Conservation (phyloP, 2,888 invertebrate genomes). For the Isotomurus palustris region DNA sequence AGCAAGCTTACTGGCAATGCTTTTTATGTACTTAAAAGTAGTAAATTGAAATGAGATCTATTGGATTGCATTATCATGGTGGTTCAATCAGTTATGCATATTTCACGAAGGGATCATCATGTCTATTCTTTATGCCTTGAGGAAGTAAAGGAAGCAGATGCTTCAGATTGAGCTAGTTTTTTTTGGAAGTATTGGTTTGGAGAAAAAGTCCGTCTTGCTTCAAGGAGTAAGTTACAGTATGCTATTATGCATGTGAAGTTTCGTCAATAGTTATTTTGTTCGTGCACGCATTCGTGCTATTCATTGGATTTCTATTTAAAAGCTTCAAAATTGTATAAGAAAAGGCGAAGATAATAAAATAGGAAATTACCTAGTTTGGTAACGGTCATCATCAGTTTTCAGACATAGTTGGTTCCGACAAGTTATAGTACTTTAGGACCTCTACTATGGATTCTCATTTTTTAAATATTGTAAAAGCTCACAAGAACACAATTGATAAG, state of each 20-base stretch:
- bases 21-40: not conserved
- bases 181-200: not conserved
- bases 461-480: no score
- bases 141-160: no score
- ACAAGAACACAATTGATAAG: no score
- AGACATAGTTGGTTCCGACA: no score
- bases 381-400: slow-evolving; percentile 18
- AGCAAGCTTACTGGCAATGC: not conserved
- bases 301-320: not conserved
- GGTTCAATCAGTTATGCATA: slow-evolving; percentile 30
- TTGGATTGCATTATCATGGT: not conserved
- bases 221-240: not conserved
- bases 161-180: not conserved
- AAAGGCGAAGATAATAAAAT: not conserved
- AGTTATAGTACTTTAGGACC: no score
- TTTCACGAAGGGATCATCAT: no score
- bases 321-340: not conserved
- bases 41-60: not conserved
- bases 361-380: slow-evolving; percentile 16
- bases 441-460: no score
- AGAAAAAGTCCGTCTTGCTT: slow-evolving; percentile 1
- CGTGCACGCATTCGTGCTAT: not conserved
- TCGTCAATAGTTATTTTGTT: not conserved
- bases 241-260: not conserved
- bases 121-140: no score